Base-by-base conservation (phyloP, 2,888 invertebrate species). In the Sinopyrophorus schimmeli region DNA sequence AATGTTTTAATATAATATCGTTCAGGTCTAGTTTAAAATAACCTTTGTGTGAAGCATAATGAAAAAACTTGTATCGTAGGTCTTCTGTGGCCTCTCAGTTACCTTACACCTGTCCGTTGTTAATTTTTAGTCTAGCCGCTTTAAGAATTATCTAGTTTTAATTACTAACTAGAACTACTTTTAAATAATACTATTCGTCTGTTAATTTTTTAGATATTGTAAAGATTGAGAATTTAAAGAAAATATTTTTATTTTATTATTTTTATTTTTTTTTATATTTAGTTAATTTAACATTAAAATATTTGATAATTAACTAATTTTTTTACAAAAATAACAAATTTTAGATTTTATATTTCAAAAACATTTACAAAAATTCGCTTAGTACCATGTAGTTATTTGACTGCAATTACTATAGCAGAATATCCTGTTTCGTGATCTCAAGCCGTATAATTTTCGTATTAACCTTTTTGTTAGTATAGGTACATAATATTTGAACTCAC, bases 1-100 rank as follows among this genome's bases (percentile, higher is more conserved):
- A 39, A 39, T 39, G 39, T 39, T 27, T 39, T 39, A 39, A 39
- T 39, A 28, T 39, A 39, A n/a, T 28, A 17, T 14, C 20, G 17
- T 17, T 20, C 11, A 20, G 39, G 17, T 39, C 28, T 28, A 11
- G 18, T 27, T 28, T 28, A 28, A 39, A 26, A 5, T 28, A 14
- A 39, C 18, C 39, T 39, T 39, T 39, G 28, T 39, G 10, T 28
- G 16, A 18, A 24, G 17, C 11, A 12, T 12, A 28, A 28, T 32
- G 32, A 4, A 32, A 32, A 32, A 10, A 7, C 21, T 20, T 7
- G 21, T n/a, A n/a, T 6, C 21, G 21, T 20, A 5, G 21, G 21
- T 20, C 21, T 7, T 20, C 21, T 7, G 7, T 20, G 7, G 5
- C 7, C 21, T 20, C 5, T 7, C 7, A 20, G 5, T 7, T 7